Evolutionary conservation across 2,888 invertebrate genomes (phyloP).

Genomic region (Acleris literana): DNA sequence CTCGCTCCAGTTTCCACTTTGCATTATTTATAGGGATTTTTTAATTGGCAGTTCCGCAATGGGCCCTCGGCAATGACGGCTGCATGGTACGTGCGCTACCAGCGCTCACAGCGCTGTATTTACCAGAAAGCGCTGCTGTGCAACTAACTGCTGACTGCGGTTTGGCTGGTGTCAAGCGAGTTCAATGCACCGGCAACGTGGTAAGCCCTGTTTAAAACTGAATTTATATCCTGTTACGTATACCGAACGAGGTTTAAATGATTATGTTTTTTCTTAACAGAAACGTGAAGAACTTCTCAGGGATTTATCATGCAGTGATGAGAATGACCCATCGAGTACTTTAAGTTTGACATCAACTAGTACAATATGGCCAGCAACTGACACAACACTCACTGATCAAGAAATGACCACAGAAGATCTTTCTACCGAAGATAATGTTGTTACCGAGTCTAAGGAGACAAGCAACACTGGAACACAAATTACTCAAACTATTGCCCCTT

Average conservation of each 20-base stretch:
- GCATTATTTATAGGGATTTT: background rate
- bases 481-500: slow-evolving; percentile 43
- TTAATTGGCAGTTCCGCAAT: slow-evolving; percentile 86
- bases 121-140: slow-evolving; percentile 90
- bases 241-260: background rate
- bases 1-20: too few relatives aligned
- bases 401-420: slow-evolving; percentile 60
- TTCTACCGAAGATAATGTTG: slow-evolving; percentile 57
- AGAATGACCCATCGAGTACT: slow-evolving; percentile 67
- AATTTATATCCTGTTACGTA: background rate
- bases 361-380: slow-evolving; percentile 54
- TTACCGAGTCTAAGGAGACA: slow-evolving; percentile 60
- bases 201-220: slow-evolving; percentile 67
- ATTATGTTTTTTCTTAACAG: slow-evolving; percentile 56
- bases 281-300: slow-evolving; percentile 85
- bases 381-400: slow-evolving; percentile 55
- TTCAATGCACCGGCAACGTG: slow-evolving; percentile 89
- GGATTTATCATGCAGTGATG: slow-evolving; percentile 83
- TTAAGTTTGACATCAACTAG: slow-evolving; percentile 48
- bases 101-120: slow-evolving; percentile 88
- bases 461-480: slow-evolving; percentile 42
- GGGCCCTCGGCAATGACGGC: slow-evolving; percentile 87
- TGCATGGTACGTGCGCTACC: slow-evolving; percentile 89
- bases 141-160: slow-evolving; percentile 90
- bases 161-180: slow-evolving; percentile 87